Conservation (phyloP, 2,888 invertebrate genomes). For the Rhagonycha fulva region DNA sequence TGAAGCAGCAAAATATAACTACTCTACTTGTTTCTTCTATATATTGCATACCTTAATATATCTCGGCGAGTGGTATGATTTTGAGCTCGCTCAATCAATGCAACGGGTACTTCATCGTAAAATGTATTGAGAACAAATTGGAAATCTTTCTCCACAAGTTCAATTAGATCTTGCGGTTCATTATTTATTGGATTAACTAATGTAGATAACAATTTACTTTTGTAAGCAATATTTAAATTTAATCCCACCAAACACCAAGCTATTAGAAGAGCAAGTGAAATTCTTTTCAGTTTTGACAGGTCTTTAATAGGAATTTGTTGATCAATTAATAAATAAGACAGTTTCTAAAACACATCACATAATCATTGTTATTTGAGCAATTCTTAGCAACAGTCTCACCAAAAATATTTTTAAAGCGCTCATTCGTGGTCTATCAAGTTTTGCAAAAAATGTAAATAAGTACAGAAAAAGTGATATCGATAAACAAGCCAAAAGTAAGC, state of each 20-base stretch:
- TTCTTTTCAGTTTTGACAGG: background rate
- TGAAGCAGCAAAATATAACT: background rate
- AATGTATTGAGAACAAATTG: background rate
- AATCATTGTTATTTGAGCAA: background rate
- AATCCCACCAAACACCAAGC: slow-evolving; percentile 7
- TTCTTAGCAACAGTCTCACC: background rate
- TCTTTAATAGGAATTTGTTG: slow-evolving; percentile 1
- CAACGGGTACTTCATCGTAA: background rate
- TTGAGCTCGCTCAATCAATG: background rate
- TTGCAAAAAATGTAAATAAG: background rate
- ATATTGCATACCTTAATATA: background rate
- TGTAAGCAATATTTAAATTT: slow-evolving; percentile 13
- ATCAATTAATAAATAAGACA: background rate
- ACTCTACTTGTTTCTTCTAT: too few species aligned
- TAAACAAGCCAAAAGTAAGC: background rate
- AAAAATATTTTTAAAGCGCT: background rate
- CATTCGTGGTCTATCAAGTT: background rate
- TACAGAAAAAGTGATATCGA: background rate
- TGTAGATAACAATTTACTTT: slow-evolving; percentile 9
- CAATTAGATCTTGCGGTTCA: background rate
- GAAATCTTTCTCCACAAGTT: background rate
- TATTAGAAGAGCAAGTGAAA: background rate
- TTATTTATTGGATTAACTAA: background rate
- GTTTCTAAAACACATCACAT: background rate
- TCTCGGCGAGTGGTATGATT: background rate